Conservation (phyloP, 2,888 invertebrate species). For the Trissolcus brochymenae region DNA sequence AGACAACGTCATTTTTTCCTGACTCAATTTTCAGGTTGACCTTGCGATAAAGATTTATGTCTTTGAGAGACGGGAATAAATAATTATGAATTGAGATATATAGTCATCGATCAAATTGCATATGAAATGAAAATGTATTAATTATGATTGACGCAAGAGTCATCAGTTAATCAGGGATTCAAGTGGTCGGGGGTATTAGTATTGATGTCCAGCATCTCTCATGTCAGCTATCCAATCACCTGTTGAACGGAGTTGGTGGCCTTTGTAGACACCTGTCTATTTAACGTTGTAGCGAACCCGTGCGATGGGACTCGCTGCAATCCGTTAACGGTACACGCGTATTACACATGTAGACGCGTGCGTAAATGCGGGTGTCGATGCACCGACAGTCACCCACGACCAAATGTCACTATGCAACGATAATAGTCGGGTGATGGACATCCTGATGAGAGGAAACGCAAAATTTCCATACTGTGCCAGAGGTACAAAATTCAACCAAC, state of each 20-base stretch:
- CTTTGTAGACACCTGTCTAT: conserved; percentile 53
- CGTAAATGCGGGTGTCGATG: conserved; percentile 45
- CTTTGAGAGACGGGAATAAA: too few species aligned
- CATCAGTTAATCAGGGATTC: too few species aligned
- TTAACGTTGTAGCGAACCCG: conserved; percentile 19
- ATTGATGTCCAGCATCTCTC: conserved; percentile 68
- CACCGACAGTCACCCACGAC: conserved; percentile 44
- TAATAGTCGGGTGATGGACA: conserved; percentile 71
- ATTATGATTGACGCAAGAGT: too few species aligned
- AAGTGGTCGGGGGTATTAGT: conserved; percentile 60
- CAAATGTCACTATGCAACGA: conserved; percentile 62
- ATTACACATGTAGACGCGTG: conserved; percentile 58
- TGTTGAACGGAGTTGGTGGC: conserved; percentile 68
- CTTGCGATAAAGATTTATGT: too few species aligned
- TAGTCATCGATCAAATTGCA: too few species aligned
- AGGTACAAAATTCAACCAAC: too few species aligned
- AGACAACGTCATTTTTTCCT: neutral
- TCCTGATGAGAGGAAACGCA: conserved; percentile 68
- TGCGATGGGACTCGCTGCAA: conserved; percentile 46
- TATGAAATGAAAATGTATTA: too few species aligned
- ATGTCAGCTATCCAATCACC: conserved; percentile 72
- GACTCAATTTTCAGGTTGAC: too few species aligned
- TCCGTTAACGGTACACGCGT: conserved; percentile 53
- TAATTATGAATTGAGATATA: too few species aligned
- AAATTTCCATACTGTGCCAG: too few species aligned